These are phyloP conservation scores for Lomographa bimaculata DNA, from an alignment of 2,888 invertebrate species.

Conservation along the genomic window DNA sequence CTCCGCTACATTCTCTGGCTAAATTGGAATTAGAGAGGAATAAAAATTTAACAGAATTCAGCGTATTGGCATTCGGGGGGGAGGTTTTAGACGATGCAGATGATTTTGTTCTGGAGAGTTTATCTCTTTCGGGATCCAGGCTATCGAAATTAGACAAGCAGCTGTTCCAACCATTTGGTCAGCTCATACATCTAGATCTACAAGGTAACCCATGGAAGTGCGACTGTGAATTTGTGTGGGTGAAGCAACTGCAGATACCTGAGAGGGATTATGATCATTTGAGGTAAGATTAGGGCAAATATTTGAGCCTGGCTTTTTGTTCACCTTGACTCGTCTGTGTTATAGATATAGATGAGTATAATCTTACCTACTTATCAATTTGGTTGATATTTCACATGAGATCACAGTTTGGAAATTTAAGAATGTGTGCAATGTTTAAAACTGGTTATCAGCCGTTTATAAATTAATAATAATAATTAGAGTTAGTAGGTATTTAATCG, in stretches of 20 bases:
- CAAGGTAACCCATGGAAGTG: slow-evolving; percentile 86
- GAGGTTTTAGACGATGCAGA: slow-evolving; percentile 64
- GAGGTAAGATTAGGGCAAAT: slow-evolving; percentile 54
- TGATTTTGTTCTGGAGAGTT: slow-evolving; percentile 66
- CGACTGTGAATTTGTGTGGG: slow-evolving; percentile 84
- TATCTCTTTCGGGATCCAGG: slow-evolving; percentile 75
- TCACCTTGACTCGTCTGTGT: slow-evolving; percentile 5
- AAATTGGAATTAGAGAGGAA: slow-evolving; percentile 82
- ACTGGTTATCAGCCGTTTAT: no score
- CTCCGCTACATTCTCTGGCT: slow-evolving; percentile 76
- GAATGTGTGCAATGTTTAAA: no score
- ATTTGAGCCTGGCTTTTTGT: slow-evolving; percentile 1
- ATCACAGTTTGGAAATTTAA: no score
- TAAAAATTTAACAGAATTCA: slow-evolving; percentile 75
- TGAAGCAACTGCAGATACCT: slow-evolving; percentile 67
- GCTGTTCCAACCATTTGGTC: slow-evolving; percentile 71
- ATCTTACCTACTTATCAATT: no score
- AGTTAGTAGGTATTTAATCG: no score
- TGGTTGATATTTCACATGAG: no score
- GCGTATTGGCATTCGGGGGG: slow-evolving; percentile 64
- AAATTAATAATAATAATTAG: no score
- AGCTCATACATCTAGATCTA: slow-evolving; percentile 72
- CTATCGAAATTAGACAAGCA: slow-evolving; percentile 62
- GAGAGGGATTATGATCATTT: slow-evolving; percentile 66
- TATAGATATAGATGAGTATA: no score